Conservation (phyloP, 30 jellyfish, hydroid and myxozoan species). For the Catostylus mosaicus region DNA sequence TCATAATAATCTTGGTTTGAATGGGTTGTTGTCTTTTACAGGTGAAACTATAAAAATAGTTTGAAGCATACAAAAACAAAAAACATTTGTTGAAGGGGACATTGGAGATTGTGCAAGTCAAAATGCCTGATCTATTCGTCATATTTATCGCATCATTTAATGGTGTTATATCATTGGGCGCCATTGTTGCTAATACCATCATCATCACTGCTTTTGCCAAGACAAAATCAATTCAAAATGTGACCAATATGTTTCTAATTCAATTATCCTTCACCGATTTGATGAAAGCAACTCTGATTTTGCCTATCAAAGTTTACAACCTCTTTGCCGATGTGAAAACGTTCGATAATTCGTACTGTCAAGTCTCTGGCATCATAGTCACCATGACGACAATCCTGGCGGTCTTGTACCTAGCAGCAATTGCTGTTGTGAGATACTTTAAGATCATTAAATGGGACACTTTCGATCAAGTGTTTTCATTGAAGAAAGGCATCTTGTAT, state of each 20-base stretch:
- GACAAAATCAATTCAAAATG: conserved; percentile 38
- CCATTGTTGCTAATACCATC: conserved; percentile 25
- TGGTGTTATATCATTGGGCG: background rate
- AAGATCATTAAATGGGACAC: conserved; percentile 26
- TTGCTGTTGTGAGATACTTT: conserved; percentile 61
- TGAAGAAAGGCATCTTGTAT: conserved; percentile 9
- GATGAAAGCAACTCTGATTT: conserved; percentile 51
- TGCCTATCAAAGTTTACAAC: conserved; percentile 64
- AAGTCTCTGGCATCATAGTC: conserved; percentile 51
- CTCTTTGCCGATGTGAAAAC: conserved; percentile 26
- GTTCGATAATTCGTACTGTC: conserved; percentile 34
- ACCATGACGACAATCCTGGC: conserved; percentile 45
- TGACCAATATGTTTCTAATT: conserved; percentile 56
- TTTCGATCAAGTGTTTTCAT: conserved; percentile 17
- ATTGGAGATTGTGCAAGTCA: too few relatives aligned
- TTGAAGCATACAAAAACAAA: too few relatives aligned
- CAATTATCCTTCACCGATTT: conserved; percentile 55
- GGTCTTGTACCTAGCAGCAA: conserved; percentile 47
- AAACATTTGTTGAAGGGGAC: too few relatives aligned
- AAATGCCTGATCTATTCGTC: conserved; percentile 27
- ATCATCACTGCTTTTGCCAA: conserved; percentile 21
- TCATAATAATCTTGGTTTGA: too few relatives aligned
- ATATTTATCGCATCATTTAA: conserved; percentile 18
- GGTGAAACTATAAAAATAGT: too few relatives aligned
- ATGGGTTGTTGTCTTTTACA: too few relatives aligned